Evolutionary conservation across 2,888 invertebrate species (phyloP), one percentile per base, ranked within the genome.

Genomic region (Automeris io): DNA sequence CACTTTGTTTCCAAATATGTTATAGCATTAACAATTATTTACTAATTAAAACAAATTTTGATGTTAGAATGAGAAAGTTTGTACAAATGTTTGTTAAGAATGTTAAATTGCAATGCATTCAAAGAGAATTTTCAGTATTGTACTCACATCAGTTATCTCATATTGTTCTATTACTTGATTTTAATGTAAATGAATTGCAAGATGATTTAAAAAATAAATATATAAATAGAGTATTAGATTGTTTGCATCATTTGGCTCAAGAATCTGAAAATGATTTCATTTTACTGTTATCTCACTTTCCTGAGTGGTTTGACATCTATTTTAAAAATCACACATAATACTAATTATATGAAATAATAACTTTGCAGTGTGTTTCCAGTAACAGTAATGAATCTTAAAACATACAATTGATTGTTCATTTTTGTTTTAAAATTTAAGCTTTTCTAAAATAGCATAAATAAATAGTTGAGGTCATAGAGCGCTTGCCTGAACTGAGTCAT

Each of bases 291-390:
- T 70, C 76, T n/a, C 85, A 86, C 54, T 85, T 66, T 48, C 74
- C 76, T 18, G 54, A 66, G 13, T 85, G 85, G 85, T 79, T 81
- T 57, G 60, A 73, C 55, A 46, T 75, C 39, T 82, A 75, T 54
- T 65, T 59, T 48, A 22, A 11, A 2, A 11, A 18, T 5, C 12
- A 24, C n/a, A 16, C 2, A 32, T 13, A 45, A 21, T 23, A 25
- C 38, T 41, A 16, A 2, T 16, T 29, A 16, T 29, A n/a, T n/a
- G n/a, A n/a, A n/a, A n/a, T n/a, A n/a, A n/a, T n/a, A n/a, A n/a
- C n/a, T n/a, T n/a, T n/a, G n/a, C n/a, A n/a, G n/a, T n/a, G n/a
- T n/a, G n/a, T n/a, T n/a, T n/a, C n/a, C n/a, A n/a, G n/a, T n/a
- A n/a, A n/a, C n/a, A n/a, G n/a, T n/a, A n/a, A n/a, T n/a, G n/a